Evolutionary conservation across 2,888 invertebrate species (phyloP).

Genomic region (Drosophila recens): DNA sequence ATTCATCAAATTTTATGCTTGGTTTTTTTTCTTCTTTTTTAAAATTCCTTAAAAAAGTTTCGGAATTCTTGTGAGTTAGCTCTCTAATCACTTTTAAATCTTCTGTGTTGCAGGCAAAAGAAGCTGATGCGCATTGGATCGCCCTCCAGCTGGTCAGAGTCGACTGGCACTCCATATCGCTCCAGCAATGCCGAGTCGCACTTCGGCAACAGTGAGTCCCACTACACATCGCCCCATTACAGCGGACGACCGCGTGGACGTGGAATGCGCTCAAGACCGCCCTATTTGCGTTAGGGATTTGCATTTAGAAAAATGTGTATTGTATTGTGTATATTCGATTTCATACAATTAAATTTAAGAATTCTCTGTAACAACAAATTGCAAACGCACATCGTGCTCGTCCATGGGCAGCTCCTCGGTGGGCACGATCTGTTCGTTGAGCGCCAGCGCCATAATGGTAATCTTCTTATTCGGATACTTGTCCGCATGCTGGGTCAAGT

Average conservation of each 20-base stretch:
- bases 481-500: conserved; percentile 86
- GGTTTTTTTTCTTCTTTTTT: no score
- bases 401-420: conserved; percentile 89
- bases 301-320: conserved; percentile 16
- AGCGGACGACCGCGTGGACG: conserved; percentile 82
- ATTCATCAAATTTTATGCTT: no score
- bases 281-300: conserved; percentile 77
- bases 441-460: conserved; percentile 90
- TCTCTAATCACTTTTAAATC: conserved; percentile 15
- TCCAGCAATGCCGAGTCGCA: conserved; percentile 76
- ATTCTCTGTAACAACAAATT: conserved; percentile 88
- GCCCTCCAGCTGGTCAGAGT: conserved; percentile 81
- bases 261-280: conserved; percentile 77
- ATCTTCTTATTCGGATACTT: conserved; percentile 84
- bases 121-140: conserved; percentile 83
- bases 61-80: no score
- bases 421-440: conserved; percentile 92
- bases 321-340: conserved; percentile 38
- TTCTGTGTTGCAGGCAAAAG: conserved; percentile 72
- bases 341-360: conserved; percentile 64
- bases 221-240: conserved; percentile 81
- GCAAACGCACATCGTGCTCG: conserved; percentile 90
- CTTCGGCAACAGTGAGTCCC: conserved; percentile 65
- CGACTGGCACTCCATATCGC: conserved; percentile 81
- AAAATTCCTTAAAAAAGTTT: no score